A percentile compares a stretch with the other conserved stretches of the same genome.
Conservation (phyloP, 2,888 invertebrate species). For the Rhagium mordax region DNA sequence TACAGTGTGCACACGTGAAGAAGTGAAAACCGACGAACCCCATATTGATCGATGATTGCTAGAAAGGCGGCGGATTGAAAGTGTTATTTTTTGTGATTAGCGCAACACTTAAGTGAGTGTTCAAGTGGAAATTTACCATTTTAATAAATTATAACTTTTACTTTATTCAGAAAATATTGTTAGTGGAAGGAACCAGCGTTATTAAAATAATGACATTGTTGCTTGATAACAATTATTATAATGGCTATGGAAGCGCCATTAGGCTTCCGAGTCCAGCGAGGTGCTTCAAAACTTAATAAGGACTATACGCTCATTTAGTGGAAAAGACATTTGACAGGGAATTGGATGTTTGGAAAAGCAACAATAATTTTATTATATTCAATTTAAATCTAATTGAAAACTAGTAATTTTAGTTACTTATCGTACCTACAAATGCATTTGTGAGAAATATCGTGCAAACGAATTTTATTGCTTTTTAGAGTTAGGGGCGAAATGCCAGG, state of each 20-base stretch:
- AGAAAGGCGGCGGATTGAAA: neutral
- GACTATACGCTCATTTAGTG: too few relatives aligned
- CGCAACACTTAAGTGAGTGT: neutral
- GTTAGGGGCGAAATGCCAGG: too few relatives aligned
- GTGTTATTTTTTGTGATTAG: neutral
- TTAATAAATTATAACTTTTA: neutral
- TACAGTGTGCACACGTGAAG: neutral
- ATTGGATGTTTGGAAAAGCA: too few relatives aligned
- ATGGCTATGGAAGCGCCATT: neutral
- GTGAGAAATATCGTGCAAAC: too few relatives aligned
- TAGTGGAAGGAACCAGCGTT: neutral
- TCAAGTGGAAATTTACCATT: slow-evolving; percentile 4
- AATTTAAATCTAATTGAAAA: too few relatives aligned
- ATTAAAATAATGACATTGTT: neutral
- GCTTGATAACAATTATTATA: neutral
- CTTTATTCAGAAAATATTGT: slow-evolving; percentile 8
- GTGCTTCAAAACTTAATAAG: too few relatives aligned
- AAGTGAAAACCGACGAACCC: slow-evolving; percentile 11
- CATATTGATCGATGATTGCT: neutral
- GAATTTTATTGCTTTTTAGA: too few relatives aligned
- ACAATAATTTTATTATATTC: too few relatives aligned
- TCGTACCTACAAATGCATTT: too few relatives aligned
- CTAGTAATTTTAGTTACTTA: too few relatives aligned
- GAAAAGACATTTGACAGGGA: too few relatives aligned
- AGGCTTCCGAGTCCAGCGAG: neutral